Conservation (phyloP, 2,797 vertebrate species). For the Molossus alvarezi region DNA sequence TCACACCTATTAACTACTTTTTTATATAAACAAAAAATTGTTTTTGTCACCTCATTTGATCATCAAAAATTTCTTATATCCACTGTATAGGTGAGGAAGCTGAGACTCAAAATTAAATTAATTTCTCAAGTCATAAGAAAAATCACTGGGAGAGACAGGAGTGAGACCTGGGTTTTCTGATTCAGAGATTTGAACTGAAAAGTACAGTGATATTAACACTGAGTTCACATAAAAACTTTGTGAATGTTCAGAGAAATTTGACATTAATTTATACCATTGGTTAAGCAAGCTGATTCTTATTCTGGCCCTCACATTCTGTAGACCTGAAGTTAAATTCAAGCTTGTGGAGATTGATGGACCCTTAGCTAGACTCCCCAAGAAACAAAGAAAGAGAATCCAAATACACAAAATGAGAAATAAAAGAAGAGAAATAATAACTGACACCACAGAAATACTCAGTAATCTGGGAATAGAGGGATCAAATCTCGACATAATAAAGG, state of each 20-base stretch:
- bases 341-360: not conserved
- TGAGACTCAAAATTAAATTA: not conserved
- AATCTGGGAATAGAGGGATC: too few species aligned
- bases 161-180: not conserved
- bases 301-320: not conserved
- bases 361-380: too few species aligned
- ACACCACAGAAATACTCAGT: too few species aligned
- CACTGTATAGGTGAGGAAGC: not conserved
- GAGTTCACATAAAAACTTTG: not conserved
- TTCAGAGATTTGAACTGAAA: not conserved
- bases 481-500: too few species aligned
- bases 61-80: not conserved
- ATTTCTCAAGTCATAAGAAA: not conserved
- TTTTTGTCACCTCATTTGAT: not conserved
- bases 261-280: not conserved
- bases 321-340: not conserved
- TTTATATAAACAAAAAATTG: not conserved
- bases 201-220: not conserved
- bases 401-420: too few species aligned
- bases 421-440: too few species aligned
- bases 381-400: too few species aligned
- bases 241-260: slow-evolving; percentile 17
- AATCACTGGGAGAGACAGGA: not conserved
- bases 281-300: not conserved
- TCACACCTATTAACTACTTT: not conserved